Evolutionary conservation across 2,797 vertebrate species (phyloP).

Genomic region (Nothura maculosa): DNA sequence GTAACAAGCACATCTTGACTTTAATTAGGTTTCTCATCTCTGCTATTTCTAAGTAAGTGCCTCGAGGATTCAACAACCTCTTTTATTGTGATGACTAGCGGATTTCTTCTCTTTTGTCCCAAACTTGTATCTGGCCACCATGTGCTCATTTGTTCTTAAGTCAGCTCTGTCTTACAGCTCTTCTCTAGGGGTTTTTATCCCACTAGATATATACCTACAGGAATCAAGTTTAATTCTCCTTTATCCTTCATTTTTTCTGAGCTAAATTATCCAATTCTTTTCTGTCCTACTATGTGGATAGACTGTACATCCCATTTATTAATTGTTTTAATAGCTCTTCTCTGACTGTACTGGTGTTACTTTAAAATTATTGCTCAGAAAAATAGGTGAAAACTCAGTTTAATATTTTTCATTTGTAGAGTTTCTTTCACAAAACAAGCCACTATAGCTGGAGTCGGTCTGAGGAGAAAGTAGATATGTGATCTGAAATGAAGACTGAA

Average conservation of each 20-base stretch:
- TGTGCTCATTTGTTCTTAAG: background rate
- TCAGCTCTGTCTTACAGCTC: background rate
- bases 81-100: background rate
- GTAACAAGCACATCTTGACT: background rate
- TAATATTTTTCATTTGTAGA: background rate
- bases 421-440: background rate
- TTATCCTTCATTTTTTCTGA: background rate
- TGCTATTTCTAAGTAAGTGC: background rate
- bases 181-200: background rate
- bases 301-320: background rate
- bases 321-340: background rate
- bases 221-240: background rate
- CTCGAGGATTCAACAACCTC: background rate
- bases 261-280: background rate
- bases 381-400: background rate
- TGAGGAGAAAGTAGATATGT: background rate
- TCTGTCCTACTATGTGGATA: background rate
- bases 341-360: background rate
- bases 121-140: background rate
- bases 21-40: background rate
- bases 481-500: background rate
- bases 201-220: background rate
- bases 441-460: background rate
- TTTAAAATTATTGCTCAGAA: background rate
- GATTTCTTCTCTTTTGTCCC: background rate